phyloP scores from a whole-genome alignment of 2,888 invertebrate species.

The Palloptera scutellata region DNA sequence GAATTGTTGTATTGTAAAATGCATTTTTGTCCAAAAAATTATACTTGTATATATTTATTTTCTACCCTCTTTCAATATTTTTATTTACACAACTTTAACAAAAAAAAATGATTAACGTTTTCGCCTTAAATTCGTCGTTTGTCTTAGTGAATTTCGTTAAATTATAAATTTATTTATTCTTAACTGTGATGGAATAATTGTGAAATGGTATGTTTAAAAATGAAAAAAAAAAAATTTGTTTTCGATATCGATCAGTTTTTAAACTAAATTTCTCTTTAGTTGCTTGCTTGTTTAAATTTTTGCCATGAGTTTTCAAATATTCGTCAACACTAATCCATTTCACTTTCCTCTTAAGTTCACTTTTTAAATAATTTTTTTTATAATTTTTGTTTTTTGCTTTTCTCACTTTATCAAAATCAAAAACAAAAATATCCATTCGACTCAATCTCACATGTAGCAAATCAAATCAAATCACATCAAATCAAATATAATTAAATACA shows the following conservation, averaged over 20 bases:
- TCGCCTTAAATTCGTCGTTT: slow-evolving; percentile 17
- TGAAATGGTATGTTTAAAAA: slow-evolving; percentile 19
- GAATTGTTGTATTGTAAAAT: too few relatives aligned
- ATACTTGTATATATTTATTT: too few relatives aligned
- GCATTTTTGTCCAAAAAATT: too few relatives aligned
- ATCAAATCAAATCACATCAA: slow-evolving; percentile 21
- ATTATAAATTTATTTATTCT: slow-evolving; percentile 9
- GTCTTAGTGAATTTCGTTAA: slow-evolving; percentile 23
- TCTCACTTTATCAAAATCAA: slow-evolving; percentile 13
- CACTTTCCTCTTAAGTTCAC: too few relatives aligned
- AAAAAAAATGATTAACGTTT: not conserved
- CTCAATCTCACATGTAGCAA: slow-evolving; percentile 7
- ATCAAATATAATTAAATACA: slow-evolving; percentile 1
- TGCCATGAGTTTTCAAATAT: too few relatives aligned
- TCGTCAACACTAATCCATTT: not conserved
- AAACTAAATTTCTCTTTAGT: slow-evolving; percentile 22
- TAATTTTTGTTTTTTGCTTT: slow-evolving; percentile 7
- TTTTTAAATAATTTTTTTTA: too few relatives aligned
- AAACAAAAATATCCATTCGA: slow-evolving; percentile 19
- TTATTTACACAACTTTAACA: too few relatives aligned
- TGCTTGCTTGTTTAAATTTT: slow-evolving; percentile 18
- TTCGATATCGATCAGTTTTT: not conserved
- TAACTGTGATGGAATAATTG: not conserved
- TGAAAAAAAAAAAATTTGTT: not conserved
- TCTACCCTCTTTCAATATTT: too few relatives aligned